Conservation (phyloP, 1,140 invertebrate species). For the Augochlora pura region DNA sequence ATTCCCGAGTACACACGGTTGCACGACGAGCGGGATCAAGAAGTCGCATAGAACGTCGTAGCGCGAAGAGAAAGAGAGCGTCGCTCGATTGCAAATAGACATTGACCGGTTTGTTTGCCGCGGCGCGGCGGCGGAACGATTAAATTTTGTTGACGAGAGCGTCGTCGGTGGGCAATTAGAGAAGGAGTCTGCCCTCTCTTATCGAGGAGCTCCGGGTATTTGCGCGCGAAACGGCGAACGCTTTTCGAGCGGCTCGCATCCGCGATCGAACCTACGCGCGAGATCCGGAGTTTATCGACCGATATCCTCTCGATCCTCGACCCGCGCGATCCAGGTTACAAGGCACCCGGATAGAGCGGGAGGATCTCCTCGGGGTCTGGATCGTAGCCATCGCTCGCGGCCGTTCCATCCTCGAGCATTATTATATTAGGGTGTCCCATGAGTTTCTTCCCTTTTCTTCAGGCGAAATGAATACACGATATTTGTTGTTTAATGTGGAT, state of each 20-base stretch:
- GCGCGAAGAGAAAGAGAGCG: not conserved
- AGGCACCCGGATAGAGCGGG: not conserved
- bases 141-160: not conserved
- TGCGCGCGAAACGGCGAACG: not conserved
- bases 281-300: not conserved
- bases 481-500: too few species aligned
- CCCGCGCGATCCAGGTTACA: not conserved
- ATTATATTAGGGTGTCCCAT: not conserved
- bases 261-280: not conserved
- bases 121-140: not conserved
- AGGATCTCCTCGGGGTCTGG: not conserved
- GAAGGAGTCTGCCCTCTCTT: not conserved
- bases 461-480: too few species aligned
- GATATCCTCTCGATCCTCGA: not conserved
- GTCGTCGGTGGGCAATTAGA: not conserved
- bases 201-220: not conserved
- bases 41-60: not conserved
- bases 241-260: not conserved
- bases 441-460: too few species aligned
- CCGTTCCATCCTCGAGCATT: not conserved
- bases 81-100: not conserved
- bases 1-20: not conserved
- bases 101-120: not conserved
- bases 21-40: not conserved
- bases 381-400: not conserved